Percentiles rank a stretch among this genome's conserved stretches.
These are phyloP conservation scores for Drosophila vallismaia DNA, from an alignment of 2,888 invertebrate genomes.

Conservation along the genomic window DNA sequence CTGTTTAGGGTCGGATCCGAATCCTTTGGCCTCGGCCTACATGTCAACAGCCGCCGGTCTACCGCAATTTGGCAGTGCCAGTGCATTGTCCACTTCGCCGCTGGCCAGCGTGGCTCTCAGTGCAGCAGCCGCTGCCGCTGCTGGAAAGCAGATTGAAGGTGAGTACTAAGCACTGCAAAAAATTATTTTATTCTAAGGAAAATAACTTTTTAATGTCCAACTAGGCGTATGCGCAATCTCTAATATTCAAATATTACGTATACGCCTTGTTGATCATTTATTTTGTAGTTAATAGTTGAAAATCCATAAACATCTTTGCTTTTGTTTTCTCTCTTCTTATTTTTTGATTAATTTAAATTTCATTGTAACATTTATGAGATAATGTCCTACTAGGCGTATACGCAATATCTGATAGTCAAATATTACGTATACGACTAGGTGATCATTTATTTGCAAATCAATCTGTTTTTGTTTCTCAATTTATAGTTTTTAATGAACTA, in stretches of 20 bases:
- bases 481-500: no score
- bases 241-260: neutral
- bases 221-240: no score
- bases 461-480: no score
- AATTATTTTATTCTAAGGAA: neutral
- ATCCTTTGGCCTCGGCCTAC: constrained; percentile 87
- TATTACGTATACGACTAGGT: neutral
- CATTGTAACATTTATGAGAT: no score
- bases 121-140: constrained; percentile 91
- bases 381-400: neutral
- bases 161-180: constrained; percentile 63
- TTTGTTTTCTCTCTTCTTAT: no score
- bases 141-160: constrained; percentile 97
- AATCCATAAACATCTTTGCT: no score
- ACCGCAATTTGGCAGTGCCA: constrained; percentile 86
- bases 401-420: neutral
- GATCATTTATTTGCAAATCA: neutral
- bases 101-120: constrained; percentile 88
- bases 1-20: constrained; percentile 82
- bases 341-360: no score
- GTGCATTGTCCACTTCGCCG: constrained; percentile 86
- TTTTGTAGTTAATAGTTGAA: no score
- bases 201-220: no score
- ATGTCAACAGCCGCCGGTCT: constrained; percentile 85
- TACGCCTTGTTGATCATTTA: neutral